Percentiles rank a stretch among this genome's conserved stretches.
These are phyloP conservation scores for Psylliodes chrysocephalus DNA, from an alignment of 2,888 invertebrate species.

Conservation along the genomic window DNA sequence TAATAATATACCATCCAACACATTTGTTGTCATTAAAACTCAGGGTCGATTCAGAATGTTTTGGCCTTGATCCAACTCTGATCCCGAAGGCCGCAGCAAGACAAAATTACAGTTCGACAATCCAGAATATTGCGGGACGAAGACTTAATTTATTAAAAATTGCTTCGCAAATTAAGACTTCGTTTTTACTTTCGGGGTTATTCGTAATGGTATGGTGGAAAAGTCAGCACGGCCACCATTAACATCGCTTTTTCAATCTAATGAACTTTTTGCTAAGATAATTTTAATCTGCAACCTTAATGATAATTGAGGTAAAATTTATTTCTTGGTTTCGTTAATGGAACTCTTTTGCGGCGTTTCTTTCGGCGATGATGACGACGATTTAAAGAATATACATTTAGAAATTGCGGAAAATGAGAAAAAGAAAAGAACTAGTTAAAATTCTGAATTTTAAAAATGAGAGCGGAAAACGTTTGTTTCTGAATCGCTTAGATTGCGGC, in stretches of 20 bases:
- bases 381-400: constrained; percentile 20
- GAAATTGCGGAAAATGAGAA: constrained; percentile 9
- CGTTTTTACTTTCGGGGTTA: constrained; percentile 37
- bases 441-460: constrained; percentile 15
- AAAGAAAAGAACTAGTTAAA: constrained; percentile 15
- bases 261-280: constrained; percentile 38
- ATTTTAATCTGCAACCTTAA: constrained; percentile 38
- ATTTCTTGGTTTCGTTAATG: constrained; percentile 34
- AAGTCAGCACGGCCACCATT: constrained; percentile 34
- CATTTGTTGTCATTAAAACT: too few relatives aligned
- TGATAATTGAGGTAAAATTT: constrained; percentile 40
- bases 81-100: neutral
- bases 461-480: constrained; percentile 2
- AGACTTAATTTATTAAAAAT: constrained; percentile 37
- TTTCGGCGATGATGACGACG: constrained; percentile 19
- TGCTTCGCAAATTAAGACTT: constrained; percentile 38
- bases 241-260: constrained; percentile 35
- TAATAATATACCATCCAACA: too few relatives aligned
- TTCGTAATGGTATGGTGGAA: constrained; percentile 31
- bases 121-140: constrained; percentile 5
- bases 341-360: constrained; percentile 33
- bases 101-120: constrained; percentile 2
- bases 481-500: neutral
- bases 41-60: neutral
- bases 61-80: constrained; percentile 3